Evolutionary conservation across 2,113 vertebrate genomes (phyloP).

Genomic region (Gambusia holbrooki): DNA sequence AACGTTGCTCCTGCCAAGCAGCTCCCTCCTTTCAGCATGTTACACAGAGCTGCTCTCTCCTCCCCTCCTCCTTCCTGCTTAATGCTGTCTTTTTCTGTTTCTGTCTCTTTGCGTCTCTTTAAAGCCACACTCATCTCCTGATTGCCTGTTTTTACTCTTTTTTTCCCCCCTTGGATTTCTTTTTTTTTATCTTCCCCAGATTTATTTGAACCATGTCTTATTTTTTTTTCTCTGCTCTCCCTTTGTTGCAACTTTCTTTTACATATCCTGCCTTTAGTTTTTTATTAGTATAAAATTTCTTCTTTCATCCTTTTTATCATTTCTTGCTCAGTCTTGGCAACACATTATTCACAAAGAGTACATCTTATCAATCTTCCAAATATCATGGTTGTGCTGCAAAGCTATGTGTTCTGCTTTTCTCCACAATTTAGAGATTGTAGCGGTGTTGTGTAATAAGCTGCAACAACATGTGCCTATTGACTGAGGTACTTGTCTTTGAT

Average conservation of each 20-base stretch:
- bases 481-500: too few relatives aligned
- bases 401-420: not conserved
- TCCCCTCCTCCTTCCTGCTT: constrained; percentile 19
- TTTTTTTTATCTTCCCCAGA: constrained; percentile 28
- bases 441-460: not conserved
- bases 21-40: constrained; percentile 57
- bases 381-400: not conserved
- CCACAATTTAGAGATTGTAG: not conserved
- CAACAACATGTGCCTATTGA: not conserved
- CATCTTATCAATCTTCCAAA: not conserved
- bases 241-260: constrained; percentile 12
- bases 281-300: not conserved
- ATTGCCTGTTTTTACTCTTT: not conserved
- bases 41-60: constrained; percentile 35
- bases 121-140: constrained; percentile 6
- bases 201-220: constrained; percentile 7
- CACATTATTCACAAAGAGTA: not conserved
- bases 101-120: constrained; percentile 24
- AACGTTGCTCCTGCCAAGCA: constrained; percentile 56
- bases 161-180: constrained; percentile 4
- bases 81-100: constrained; percentile 39
- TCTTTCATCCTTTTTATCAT: not conserved
- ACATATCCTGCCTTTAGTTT: constrained; percentile 11
- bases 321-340: not conserved
- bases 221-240: constrained; percentile 12